A percentile compares a stretch with the other conserved stretches of the same genome.
Evolutionary conservation across 2,113 vertebrate genomes (phyloP).

Genomic region (Gobius niger): DNA sequence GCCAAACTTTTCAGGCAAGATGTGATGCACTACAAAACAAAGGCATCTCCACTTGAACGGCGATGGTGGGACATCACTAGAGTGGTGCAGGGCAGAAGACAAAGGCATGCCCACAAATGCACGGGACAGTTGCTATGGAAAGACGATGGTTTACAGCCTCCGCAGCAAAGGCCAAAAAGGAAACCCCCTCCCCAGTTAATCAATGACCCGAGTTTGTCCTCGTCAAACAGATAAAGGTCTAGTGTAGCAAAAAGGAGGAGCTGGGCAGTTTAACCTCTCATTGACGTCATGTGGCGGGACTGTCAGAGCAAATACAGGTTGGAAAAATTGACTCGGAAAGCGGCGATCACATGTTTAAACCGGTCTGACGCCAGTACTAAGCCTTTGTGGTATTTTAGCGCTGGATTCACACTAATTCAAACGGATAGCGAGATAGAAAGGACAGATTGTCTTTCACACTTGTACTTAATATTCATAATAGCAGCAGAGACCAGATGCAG

Average conservation of each 20-base stretch:
- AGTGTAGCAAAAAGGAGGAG: slow-evolving; percentile 12
- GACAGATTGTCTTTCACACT: slow-evolving; percentile 1
- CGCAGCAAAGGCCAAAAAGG: slow-evolving; percentile 53
- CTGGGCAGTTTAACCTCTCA: slow-evolving; percentile 7
- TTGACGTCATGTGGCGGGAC: slow-evolving; percentile 20
- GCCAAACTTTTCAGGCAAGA: background rate
- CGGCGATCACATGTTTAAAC: slow-evolving; percentile 21
- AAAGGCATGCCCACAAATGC: slow-evolving; percentile 51
- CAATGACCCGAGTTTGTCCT: slow-evolving; percentile 46
- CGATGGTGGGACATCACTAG: slow-evolving; percentile 14
- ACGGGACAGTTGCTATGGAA: slow-evolving; percentile 63
- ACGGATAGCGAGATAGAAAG: background rate
- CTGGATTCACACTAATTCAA: slow-evolving; percentile 15
- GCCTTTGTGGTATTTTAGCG: slow-evolving; percentile 16
- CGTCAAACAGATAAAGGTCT: slow-evolving; percentile 37
- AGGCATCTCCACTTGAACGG: slow-evolving; percentile 7
- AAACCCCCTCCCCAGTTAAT: slow-evolving; percentile 56
- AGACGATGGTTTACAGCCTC: slow-evolving; percentile 56
- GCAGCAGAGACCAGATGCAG: slow-evolving; percentile 21
- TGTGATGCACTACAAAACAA: slow-evolving; percentile 26
- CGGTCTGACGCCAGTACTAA: slow-evolving; percentile 13
- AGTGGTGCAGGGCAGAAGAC: slow-evolving; percentile 39
- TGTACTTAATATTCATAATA: slow-evolving; percentile 1
- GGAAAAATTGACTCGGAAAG: slow-evolving; percentile 28
- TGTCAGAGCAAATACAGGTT: slow-evolving; percentile 20